Evolutionary conservation across 2,888 invertebrate genomes (phyloP).

Genomic region (Pseudococcus longispinus): DNA sequence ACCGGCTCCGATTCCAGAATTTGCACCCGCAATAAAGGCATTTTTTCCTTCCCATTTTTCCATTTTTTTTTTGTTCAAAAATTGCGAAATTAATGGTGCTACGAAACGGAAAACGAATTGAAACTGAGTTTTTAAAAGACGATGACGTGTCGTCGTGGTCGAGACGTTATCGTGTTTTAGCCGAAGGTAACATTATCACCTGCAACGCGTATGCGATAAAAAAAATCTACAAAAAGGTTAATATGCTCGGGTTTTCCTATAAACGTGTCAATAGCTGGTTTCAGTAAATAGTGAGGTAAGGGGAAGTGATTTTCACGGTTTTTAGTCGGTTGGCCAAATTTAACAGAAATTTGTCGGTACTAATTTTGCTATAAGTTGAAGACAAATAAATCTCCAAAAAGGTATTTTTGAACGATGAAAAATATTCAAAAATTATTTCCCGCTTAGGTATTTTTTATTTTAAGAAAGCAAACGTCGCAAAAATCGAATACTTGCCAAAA

Average conservation of each 20-base stretch:
- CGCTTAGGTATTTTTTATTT: no score
- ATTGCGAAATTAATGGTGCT: neutral
- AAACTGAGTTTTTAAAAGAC: neutral
- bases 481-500: no score
- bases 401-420: no score
- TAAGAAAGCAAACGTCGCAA: no score
- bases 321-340: no score
- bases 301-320: no score
- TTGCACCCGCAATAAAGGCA: constrained; percentile 45
- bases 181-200: neutral
- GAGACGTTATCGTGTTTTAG: neutral
- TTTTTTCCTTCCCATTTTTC: constrained; percentile 44
- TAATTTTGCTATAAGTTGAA: no score
- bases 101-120: neutral
- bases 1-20: constrained; percentile 48
- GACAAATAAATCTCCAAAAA: no score
- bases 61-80: neutral
- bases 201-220: neutral
- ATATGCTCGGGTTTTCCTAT: neutral
- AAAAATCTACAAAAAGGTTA: neutral
- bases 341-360: no score
- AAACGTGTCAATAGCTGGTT: neutral
- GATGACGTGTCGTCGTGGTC: neutral
- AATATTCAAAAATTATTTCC: no score
- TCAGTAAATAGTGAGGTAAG: neutral